Base-by-base conservation (phyloP, 2,113 vertebrate species). In the Leptocoma aspasia region DNA sequence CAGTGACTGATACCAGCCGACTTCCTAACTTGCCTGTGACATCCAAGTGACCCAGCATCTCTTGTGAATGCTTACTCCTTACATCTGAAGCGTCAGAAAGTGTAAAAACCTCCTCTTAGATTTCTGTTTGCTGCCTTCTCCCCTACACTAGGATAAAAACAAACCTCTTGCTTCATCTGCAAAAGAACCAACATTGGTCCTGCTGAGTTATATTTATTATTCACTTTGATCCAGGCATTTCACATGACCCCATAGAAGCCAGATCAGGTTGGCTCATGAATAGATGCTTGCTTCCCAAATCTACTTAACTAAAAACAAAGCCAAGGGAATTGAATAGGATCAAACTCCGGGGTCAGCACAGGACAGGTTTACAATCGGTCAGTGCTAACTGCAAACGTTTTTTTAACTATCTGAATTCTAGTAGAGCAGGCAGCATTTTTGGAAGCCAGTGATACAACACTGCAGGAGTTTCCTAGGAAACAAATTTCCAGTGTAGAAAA, bases 291-390 rank as follows among this genome's bases (percentile, higher is more conserved):
- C 90, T 95, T 95, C 91, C 94, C 82, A 93, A 95, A 95, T 97
- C 95, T 97, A 93, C 91, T 97, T 97, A 97, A 94, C 73, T 76
- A 89, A 68, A 90, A 94, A 92, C 91, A 95, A 97, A 96, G 90
- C 82, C 65, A 94, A 96, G 13, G 79, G 92, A 96, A 96, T 75
- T 95, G 94, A 96, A 94, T 81, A 70, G 94, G 79, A 96, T 94
- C 80, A 96, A 96, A 89, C 69, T 80, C 80, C 0, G 15, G 88
- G 89, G 94, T 96, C 70, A 14, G 60, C 72, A 91, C 92, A 96
- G 94, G 92, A 94, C 94, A 96, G 56, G 50, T 92, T 96, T 94
- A 92, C 86, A 86, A 92, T 79, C 2, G 3, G 84, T 59, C 77
- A 92, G 17, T 80, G 86, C 86, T 86, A 95, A 93, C 66, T 64